Percentiles rank a stretch among this genome's conserved stretches.
Evolutionary conservation across 1,140 invertebrate genomes (phyloP).

Genomic region (Megathymus violae): DNA sequence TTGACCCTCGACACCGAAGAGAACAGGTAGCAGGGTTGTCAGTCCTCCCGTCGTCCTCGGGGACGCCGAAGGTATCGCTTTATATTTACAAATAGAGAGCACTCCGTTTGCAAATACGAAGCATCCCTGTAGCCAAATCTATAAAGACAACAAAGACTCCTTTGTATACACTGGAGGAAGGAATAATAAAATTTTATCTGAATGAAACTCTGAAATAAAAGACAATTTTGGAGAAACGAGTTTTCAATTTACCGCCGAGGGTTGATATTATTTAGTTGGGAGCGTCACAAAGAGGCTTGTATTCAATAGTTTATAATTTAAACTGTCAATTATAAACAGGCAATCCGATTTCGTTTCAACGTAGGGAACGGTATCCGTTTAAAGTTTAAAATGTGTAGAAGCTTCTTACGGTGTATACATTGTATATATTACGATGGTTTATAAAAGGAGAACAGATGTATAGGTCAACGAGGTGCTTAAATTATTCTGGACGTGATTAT

Average conservation of each 20-base stretch:
- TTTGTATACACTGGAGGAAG: constrained; percentile 5
- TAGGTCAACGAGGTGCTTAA: background rate
- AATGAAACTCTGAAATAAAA: constrained; percentile 7
- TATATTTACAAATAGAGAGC: constrained; percentile 25
- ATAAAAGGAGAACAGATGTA: too few relatives aligned
- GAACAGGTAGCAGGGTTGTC: constrained; percentile 9
- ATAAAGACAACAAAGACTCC: constrained; percentile 18
- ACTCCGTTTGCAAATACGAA: constrained; percentile 20
- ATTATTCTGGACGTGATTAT: background rate
- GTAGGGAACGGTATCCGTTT: too few relatives aligned
- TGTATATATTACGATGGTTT: too few relatives aligned
- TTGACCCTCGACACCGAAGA: background rate
- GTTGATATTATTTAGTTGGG: background rate
- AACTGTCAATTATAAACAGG: too few relatives aligned
- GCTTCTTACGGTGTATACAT: too few relatives aligned
- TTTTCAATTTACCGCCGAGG: constrained; percentile 5
- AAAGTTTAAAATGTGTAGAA: too few relatives aligned
- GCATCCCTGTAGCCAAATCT: constrained; percentile 26
- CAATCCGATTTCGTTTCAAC: too few relatives aligned
- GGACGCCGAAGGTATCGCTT: constrained; percentile 14
- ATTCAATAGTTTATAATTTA: background rate
- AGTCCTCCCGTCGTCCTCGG: constrained; percentile 12
- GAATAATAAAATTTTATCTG: constrained; percentile 21
- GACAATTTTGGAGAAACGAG: constrained; percentile 13
- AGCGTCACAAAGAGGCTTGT: background rate